Evolutionary conservation across 2,113 vertebrate genomes (phyloP).

Genomic region (Onychostruthus taczanowskii): DNA sequence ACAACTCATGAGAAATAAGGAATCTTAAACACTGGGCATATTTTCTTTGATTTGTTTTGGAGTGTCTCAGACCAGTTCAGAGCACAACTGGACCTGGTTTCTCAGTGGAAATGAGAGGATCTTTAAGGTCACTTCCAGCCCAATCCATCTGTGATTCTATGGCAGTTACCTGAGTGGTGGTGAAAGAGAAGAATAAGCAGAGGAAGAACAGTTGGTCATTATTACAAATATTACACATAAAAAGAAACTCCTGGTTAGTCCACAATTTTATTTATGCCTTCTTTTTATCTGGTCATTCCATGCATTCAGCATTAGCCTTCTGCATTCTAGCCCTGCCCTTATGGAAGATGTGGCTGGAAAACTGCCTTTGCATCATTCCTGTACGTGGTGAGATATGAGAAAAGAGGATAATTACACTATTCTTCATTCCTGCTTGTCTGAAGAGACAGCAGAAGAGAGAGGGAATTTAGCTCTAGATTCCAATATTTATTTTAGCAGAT

Average conservation of each 20-base stretch:
- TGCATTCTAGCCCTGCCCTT: background rate
- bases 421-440: background rate
- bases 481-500: background rate
- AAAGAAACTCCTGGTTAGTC: background rate
- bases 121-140: background rate
- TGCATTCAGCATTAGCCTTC: background rate
- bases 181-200: background rate
- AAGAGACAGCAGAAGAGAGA: background rate
- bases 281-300: background rate
- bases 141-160: background rate
- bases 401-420: background rate
- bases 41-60: background rate
- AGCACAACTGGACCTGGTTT: background rate
- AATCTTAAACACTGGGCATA: background rate
- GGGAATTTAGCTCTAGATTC: background rate
- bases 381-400: background rate
- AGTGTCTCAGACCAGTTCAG: background rate
- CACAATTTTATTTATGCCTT: background rate
- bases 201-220: background rate
- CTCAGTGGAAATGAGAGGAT: background rate
- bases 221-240: background rate
- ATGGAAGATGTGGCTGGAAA: background rate
- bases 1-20: background rate
- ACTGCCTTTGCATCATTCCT: background rate
- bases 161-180: background rate